Percentiles rank a stretch among this genome's conserved stretches.
Conservation (phyloP, 2,113 vertebrate genomes). For the Entosphenus tridentatus region DNA sequence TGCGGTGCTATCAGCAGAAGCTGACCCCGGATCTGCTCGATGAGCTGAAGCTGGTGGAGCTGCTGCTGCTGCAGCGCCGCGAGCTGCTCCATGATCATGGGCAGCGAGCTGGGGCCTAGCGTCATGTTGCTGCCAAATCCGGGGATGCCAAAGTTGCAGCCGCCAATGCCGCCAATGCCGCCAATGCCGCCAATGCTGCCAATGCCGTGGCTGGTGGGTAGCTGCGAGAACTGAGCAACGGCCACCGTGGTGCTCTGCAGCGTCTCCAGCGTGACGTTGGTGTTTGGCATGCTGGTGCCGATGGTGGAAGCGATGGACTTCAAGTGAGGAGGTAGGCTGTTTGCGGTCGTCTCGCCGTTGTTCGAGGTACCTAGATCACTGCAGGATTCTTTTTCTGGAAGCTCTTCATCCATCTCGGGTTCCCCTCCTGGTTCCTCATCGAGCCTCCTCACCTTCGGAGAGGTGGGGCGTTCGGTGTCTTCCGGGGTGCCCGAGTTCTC, state of each 20-base stretch:
- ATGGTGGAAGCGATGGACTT: conserved; percentile 22
- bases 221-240: conserved; percentile 86
- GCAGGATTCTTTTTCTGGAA: too few relatives aligned
- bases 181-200: not conserved
- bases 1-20: conserved; percentile 48
- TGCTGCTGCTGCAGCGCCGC: conserved; percentile 93
- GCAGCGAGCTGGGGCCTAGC: conserved; percentile 52
- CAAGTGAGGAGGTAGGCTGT: not conserved
- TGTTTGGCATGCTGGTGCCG: conserved; percentile 68
- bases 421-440: not conserved
- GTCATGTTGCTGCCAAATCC: not conserved
- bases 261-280: conserved; percentile 89
- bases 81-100: conserved; percentile 86
- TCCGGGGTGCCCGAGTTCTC: not conserved
- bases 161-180: not conserved
- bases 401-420: conserved; percentile 2
- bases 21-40: conserved; percentile 91
- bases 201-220: not conserved
- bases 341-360: not conserved
- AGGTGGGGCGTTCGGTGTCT: not conserved
- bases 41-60: conserved; percentile 87
- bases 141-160: not conserved
- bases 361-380: too few relatives aligned
- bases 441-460: too few relatives aligned
- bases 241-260: conserved; percentile 87